phyloP scores from a whole-genome alignment of 2,888 invertebrate species.

The Dascillus cervinus region DNA sequence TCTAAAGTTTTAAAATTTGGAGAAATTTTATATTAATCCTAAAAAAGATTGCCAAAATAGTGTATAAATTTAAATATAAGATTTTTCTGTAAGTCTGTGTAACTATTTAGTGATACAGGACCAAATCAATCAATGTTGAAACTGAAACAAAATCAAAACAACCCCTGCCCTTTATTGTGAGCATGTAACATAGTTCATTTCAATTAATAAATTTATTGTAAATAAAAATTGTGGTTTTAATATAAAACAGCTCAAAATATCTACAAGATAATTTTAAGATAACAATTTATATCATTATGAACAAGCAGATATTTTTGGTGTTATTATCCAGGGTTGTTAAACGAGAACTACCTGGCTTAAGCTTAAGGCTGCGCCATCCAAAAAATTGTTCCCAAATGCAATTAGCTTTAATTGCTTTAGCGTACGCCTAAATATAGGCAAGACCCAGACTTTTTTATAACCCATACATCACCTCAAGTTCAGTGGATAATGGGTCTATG shows the following conservation, averaged over 20 bases:
- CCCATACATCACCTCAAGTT: too few species aligned
- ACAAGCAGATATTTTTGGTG: too few species aligned
- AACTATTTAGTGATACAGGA: constrained; percentile 21
- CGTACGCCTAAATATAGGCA: too few species aligned
- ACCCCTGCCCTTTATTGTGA: constrained; percentile 30
- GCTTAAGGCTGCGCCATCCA: too few species aligned
- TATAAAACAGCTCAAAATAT: not conserved
- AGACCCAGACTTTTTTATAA: too few species aligned
- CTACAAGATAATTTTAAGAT: too few species aligned
- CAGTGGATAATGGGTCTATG: too few species aligned
- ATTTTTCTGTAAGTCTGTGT: constrained; percentile 28
- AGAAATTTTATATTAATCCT: constrained; percentile 16
- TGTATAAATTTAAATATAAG: constrained; percentile 11
- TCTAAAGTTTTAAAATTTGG: constrained; percentile 15
- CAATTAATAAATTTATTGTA: constrained; percentile 7
- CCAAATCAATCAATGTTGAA: constrained; percentile 31
- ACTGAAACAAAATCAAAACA: constrained; percentile 27
- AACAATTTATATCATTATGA: too few species aligned
- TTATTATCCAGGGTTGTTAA: too few species aligned
- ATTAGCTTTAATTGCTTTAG: too few species aligned
- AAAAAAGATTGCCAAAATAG: constrained; percentile 11
- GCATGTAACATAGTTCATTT: constrained; percentile 32
- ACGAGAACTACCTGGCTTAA: too few species aligned
- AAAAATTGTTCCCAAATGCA: too few species aligned
- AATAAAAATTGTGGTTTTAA: not conserved